phyloP scores from a whole-genome alignment of 1,140 invertebrate species.

The Arion vulgaris region DNA sequence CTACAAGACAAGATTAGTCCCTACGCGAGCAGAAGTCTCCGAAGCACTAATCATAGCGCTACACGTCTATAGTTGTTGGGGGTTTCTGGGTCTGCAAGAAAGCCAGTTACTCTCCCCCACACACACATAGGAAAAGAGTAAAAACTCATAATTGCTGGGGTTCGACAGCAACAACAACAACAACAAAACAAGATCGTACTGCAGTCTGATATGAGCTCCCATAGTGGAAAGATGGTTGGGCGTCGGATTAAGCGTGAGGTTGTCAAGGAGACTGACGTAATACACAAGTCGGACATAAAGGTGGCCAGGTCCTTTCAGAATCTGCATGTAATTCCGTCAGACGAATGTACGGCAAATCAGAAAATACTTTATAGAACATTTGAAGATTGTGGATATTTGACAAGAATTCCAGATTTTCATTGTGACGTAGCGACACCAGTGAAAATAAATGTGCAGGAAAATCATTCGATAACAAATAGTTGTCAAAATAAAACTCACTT shows the following conservation, averaged over 20 bases:
- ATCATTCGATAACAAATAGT: neutral
- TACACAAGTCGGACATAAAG: neutral
- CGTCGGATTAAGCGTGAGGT: neutral
- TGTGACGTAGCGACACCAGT: neutral
- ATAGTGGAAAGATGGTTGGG: neutral
- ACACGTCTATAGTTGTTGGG: too few species aligned
- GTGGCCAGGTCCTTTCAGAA: neutral
- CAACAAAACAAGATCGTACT: too few species aligned
- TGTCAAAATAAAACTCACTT: neutral
- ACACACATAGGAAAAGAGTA: too few species aligned
- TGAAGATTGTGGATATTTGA: neutral
- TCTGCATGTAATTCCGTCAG: neutral
- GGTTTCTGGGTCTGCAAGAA: too few species aligned
- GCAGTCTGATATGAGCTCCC: neutral
- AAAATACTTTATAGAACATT: neutral
- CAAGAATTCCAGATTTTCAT: neutral
- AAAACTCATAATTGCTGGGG: too few species aligned
- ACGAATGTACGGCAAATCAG: neutral
- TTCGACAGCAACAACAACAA: too few species aligned
- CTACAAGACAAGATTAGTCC: too few species aligned
- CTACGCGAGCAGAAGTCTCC: too few species aligned
- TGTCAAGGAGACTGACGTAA: neutral
- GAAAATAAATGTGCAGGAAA: neutral
- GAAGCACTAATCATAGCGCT: too few species aligned
- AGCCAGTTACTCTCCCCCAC: too few species aligned